Evolutionary conservation across 2,888 invertebrate genomes (phyloP).

Genomic region (Morpho achilles): DNA sequence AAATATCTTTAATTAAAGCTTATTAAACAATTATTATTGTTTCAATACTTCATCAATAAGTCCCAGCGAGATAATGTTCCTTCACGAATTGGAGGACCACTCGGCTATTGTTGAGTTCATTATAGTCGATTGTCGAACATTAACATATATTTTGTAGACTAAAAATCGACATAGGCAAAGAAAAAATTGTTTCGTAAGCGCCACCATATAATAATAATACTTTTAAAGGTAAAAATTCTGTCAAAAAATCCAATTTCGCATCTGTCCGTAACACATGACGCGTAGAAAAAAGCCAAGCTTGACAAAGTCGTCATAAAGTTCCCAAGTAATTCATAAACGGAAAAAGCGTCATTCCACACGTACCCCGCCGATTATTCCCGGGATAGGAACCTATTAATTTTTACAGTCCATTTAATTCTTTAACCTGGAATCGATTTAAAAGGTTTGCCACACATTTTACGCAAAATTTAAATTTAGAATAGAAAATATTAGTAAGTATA

Average conservation of each 20-base stretch:
- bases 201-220: constrained; percentile 34
- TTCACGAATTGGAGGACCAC: too few species aligned
- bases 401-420: constrained; percentile 74
- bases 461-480: too few species aligned
- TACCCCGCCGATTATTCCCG: constrained; percentile 41
- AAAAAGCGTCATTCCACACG: constrained; percentile 53
- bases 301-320: constrained; percentile 69
- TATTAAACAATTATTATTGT: too few species aligned
- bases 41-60: too few species aligned
- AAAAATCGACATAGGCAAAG: constrained; percentile 15
- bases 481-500: too few species aligned
- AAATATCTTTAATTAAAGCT: too few species aligned
- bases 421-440: constrained; percentile 75
- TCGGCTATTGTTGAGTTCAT: too few species aligned
- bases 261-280: constrained; percentile 72
- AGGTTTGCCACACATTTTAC: constrained; percentile 17
- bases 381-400: constrained; percentile 71
- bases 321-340: constrained; percentile 69
- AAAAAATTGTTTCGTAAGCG: constrained; percentile 25
- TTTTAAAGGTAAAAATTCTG: constrained; percentile 37
- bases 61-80: too few species aligned
- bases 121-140: too few species aligned
- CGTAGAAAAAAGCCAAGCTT: constrained; percentile 54
- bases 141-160: constrained; percentile 3
- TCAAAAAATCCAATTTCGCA: constrained; percentile 72